Conservation (phyloP, 2,113 vertebrate genomes). For the Scortum barcoo region DNA sequence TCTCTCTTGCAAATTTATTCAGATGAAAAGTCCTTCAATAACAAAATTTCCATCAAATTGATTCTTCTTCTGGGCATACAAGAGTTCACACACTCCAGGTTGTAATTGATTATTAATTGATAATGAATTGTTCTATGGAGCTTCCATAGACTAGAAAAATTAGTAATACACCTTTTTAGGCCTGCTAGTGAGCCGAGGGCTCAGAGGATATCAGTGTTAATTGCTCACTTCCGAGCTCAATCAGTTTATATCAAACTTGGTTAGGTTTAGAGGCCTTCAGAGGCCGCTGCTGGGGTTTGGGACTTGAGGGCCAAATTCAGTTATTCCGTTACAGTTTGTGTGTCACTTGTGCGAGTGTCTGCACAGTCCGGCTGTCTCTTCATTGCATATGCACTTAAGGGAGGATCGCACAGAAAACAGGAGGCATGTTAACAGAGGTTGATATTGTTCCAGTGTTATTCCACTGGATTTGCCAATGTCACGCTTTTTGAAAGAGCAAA, state of each 20-base stretch:
- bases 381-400: not conserved
- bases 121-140: not conserved
- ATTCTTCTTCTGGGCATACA: conserved; percentile 8
- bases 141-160: not conserved
- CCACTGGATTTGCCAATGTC: too few relatives aligned
- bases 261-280: not conserved
- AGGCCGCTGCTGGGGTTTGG: not conserved
- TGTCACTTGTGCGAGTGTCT: not conserved
- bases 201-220: not conserved
- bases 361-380: not conserved
- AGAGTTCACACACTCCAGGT: not conserved
- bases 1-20: conserved; percentile 20
- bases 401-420: not conserved
- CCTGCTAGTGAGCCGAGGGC: not conserved
- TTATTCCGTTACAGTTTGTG: too few relatives aligned
- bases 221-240: not conserved
- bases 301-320: too few relatives aligned
- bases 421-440: not conserved
- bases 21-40: conserved; percentile 12
- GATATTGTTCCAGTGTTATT: not conserved
- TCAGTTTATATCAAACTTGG: conserved; percentile 14
- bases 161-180: not conserved
- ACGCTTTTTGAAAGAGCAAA: not conserved
- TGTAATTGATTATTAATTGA: conserved; percentile 11
- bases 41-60: not conserved